phyloP scores from a whole-genome alignment of 2,797 vertebrate genomes.

The Meriones psammophilus region DNA sequence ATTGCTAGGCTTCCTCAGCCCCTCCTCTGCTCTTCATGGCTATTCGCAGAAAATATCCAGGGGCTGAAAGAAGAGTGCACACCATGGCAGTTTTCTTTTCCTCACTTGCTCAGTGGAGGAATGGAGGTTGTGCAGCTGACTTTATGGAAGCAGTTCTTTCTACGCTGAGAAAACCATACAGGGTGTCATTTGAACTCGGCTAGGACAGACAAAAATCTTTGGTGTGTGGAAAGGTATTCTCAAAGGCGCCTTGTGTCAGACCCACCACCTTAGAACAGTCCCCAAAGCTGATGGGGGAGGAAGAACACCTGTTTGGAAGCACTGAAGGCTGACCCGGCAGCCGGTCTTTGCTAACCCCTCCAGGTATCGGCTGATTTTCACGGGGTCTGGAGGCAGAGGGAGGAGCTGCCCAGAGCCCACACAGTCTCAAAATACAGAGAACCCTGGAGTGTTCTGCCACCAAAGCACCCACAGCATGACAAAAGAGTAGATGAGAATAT shows the following conservation, averaged over 20 bases:
- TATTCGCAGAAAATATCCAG: background rate
- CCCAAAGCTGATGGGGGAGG: background rate
- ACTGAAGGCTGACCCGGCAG: background rate
- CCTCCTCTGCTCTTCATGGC: background rate
- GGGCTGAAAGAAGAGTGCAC: background rate
- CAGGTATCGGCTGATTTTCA: background rate
- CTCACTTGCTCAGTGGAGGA: background rate
- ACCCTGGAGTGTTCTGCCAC: background rate
- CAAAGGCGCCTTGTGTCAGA: background rate
- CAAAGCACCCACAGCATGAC: background rate
- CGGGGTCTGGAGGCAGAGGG: background rate
- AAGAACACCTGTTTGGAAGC: background rate
- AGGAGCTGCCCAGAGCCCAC: background rate
- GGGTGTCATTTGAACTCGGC: background rate
- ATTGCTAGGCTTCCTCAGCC: background rate
- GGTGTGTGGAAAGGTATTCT: background rate
- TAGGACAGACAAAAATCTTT: background rate
- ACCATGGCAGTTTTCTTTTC: background rate
- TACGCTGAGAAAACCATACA: background rate
- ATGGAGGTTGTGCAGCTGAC: background rate
- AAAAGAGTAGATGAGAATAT: fast-evolving
- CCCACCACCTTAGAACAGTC: background rate
- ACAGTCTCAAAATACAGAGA: background rate
- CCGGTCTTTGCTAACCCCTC: background rate
- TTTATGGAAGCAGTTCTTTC: background rate